phyloP scores from a whole-genome alignment of 2,113 vertebrate species.

The Urocolius indicus region DNA sequence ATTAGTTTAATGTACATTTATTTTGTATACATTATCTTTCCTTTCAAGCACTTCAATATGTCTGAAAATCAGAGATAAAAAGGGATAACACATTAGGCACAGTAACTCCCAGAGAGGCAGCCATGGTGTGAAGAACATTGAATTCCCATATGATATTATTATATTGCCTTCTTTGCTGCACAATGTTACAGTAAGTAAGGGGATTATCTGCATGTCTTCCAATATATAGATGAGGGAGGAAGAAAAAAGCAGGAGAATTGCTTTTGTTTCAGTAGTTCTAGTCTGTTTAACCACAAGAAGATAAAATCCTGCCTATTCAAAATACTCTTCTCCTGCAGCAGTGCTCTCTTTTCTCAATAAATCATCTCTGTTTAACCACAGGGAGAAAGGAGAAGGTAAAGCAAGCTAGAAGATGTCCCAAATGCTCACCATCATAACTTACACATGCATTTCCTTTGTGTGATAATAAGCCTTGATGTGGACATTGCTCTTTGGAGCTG shows the following conservation, averaged over 20 bases:
- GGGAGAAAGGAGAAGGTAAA: background rate
- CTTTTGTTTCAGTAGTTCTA: slow-evolving; percentile 8
- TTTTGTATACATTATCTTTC: slow-evolving; percentile 51
- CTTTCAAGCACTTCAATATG: slow-evolving; percentile 42
- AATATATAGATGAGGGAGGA: background rate
- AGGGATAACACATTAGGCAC: slow-evolving; percentile 31
- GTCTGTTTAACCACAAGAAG: background rate
- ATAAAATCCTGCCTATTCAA: background rate
- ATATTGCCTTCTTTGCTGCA: slow-evolving; percentile 62
- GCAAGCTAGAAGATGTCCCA: background rate
- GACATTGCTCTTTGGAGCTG: background rate
- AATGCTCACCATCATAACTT: background rate
- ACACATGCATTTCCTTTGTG: background rate
- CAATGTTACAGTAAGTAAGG: slow-evolving; percentile 44
- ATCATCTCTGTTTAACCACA: background rate
- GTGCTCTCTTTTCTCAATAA: background rate
- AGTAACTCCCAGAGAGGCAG: slow-evolving; percentile 37
- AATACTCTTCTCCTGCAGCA: background rate
- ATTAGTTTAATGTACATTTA: slow-evolving; percentile 35
- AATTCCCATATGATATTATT: slow-evolving; percentile 54
- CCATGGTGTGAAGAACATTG: slow-evolving; percentile 17
- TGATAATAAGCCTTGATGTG: background rate
- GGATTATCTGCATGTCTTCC: slow-evolving; percentile 57
- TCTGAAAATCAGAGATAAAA: slow-evolving; percentile 53
- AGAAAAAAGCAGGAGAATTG: background rate